phyloP scores from a whole-genome alignment of 2,113 vertebrate genomes.

The Megalops atlanticus region DNA sequence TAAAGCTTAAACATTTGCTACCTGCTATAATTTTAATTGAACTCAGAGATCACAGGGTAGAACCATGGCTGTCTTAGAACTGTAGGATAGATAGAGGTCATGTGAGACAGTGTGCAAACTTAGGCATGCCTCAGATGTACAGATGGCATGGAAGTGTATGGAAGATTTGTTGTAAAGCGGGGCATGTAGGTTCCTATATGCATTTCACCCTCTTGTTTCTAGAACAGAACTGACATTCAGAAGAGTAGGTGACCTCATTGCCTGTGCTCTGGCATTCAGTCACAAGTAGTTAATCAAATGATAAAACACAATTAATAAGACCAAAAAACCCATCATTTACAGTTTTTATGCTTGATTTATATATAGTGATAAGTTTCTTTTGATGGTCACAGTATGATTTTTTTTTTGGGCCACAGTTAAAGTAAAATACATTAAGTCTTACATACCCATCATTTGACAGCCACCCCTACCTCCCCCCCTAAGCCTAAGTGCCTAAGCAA shows the following conservation, averaged over 20 bases:
- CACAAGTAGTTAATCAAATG: neutral
- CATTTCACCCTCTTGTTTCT: neutral
- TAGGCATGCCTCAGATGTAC: too few species aligned
- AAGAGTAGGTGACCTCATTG: neutral
- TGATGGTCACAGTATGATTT: neutral
- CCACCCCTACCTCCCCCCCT: constrained; percentile 18
- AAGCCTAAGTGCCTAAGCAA: constrained; percentile 38
- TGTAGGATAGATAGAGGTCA: too few species aligned
- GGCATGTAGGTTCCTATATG: too few species aligned
- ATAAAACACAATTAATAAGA: neutral
- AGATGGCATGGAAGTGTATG: too few species aligned
- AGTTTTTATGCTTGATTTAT: neutral
- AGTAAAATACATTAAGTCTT: neutral
- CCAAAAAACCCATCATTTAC: neutral
- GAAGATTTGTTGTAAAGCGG: too few species aligned
- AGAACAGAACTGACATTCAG: neutral
- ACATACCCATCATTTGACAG: constrained; percentile 15
- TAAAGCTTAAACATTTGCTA: too few species aligned
- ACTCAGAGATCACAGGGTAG: too few species aligned
- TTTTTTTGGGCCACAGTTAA: too few species aligned
- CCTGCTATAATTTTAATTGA: too few species aligned
- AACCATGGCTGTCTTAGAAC: too few species aligned
- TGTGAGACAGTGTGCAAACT: too few species aligned
- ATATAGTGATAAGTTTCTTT: neutral
- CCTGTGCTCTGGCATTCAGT: neutral